These are phyloP conservation scores for Colaptes auratus DNA, from an alignment of 2,113 vertebrate species.

Conservation along the genomic window DNA sequence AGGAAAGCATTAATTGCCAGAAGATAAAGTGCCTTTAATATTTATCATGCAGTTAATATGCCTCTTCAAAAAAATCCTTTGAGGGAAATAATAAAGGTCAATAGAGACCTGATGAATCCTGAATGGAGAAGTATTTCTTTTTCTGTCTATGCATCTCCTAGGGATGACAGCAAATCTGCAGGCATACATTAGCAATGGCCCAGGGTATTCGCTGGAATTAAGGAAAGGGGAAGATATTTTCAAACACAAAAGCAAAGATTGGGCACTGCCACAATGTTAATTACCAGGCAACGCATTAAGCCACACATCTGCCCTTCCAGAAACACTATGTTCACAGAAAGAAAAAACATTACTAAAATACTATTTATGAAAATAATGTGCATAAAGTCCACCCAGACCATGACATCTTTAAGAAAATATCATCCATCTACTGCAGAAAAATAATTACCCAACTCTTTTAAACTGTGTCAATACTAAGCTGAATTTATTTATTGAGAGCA, in stretches of 20 bases:
- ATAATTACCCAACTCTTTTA: background rate
- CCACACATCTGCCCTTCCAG: background rate
- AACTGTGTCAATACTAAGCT: background rate
- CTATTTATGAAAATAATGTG: background rate
- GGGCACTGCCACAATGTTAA: background rate
- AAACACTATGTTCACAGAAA: background rate
- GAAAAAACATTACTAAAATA: slow-evolving; percentile 19
- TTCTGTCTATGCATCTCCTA: slow-evolving; percentile 45
- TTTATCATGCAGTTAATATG: slow-evolving; percentile 68
- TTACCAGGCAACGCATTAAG: background rate
- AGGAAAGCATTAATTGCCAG: slow-evolving; percentile 39
- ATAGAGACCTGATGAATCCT: slow-evolving; percentile 52
- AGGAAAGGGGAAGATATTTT: background rate
- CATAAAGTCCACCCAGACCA: background rate
- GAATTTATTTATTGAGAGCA: background rate
- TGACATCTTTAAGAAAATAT: background rate
- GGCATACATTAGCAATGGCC: background rate
- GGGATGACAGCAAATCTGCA: slow-evolving; percentile 31
- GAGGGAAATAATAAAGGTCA: slow-evolving; percentile 67
- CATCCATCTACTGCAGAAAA: background rate
- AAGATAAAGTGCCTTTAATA: slow-evolving; percentile 70
- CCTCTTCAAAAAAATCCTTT: slow-evolving; percentile 63
- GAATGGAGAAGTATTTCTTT: slow-evolving; percentile 71
- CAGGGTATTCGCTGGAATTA: background rate
- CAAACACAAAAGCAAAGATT: background rate